Percentiles rank a stretch among this genome's conserved stretches.
Evolutionary conservation across 2,113 vertebrate genomes (phyloP).

Genomic region (Etia nguti): DNA sequence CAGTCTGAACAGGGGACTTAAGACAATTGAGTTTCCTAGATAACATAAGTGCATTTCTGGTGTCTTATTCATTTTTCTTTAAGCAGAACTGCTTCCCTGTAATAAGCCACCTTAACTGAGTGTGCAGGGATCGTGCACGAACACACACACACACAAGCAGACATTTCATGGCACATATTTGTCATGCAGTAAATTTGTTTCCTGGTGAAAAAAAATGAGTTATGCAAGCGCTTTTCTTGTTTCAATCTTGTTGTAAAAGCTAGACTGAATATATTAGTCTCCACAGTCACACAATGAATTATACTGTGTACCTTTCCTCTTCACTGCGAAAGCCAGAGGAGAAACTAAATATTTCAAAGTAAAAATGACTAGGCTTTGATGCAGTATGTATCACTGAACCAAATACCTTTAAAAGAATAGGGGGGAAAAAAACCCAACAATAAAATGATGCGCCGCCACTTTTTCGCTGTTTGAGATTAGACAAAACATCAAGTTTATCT

Average conservation of each 20-base stretch:
- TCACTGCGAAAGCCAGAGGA: neutral
- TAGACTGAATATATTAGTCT: conserved; percentile 4
- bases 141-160: neutral
- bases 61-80: neutral
- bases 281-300: conserved; percentile 11
- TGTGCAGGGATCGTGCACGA: neutral
- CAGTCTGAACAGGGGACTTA: neutral
- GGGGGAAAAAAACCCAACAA: neutral
- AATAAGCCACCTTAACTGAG: neutral
- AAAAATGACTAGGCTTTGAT: neutral
- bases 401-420: neutral
- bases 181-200: conserved; percentile 21
- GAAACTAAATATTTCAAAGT: neutral
- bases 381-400: neutral
- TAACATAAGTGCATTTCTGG: neutral
- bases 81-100: neutral
- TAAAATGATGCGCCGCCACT: neutral
- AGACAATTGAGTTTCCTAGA: neutral
- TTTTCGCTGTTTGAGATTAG: neutral
- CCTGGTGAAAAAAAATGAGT: neutral
- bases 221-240: neutral
- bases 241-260: conserved; percentile 6
- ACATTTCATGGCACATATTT: neutral
- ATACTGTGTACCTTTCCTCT: neutral
- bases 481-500: neutral